These are phyloP conservation scores for Anneissia japonica DNA, from an alignment of 35 echinoderm and acorn worm genomes.

Conservation along the genomic window DNA sequence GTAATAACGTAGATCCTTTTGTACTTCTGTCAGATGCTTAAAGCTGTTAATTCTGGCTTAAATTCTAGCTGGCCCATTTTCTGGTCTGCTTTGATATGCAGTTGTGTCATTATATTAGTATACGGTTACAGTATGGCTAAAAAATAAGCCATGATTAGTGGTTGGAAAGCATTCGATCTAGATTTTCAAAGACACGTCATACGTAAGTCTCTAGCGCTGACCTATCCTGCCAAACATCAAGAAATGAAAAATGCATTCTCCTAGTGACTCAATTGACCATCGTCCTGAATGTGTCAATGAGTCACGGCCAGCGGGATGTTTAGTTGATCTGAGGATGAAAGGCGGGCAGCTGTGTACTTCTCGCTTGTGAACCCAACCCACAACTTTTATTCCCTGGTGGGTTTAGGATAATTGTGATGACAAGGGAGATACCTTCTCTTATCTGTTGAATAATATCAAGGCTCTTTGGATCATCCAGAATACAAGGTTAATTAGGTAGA, in stretches of 20 bases:
- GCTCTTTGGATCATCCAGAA: background rate
- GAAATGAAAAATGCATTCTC: too few relatives aligned
- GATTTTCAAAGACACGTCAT: too few relatives aligned
- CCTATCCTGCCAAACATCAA: background rate
- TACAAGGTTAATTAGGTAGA: background rate
- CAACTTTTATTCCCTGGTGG: background rate
- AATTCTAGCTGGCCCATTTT: too few relatives aligned
- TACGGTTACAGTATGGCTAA: background rate
- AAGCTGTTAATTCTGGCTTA: too few relatives aligned
- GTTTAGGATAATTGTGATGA: background rate
- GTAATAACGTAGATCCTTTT: too few relatives aligned
- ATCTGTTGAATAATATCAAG: background rate
- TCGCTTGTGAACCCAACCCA: background rate
- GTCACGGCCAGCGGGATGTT: background rate
- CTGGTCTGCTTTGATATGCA: too few relatives aligned
- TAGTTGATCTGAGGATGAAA: background rate
- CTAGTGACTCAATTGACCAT: background rate
- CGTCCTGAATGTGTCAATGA: background rate
- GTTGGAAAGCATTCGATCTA: background rate
- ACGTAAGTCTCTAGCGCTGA: background rate
- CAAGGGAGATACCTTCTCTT: background rate
- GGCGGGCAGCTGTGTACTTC: background rate
- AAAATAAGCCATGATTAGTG: background rate
- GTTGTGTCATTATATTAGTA: too few relatives aligned
- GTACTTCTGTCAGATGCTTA: too few relatives aligned